phyloP scores from a whole-genome alignment of 2,113 vertebrate genomes.

The Podilymbus podiceps region DNA sequence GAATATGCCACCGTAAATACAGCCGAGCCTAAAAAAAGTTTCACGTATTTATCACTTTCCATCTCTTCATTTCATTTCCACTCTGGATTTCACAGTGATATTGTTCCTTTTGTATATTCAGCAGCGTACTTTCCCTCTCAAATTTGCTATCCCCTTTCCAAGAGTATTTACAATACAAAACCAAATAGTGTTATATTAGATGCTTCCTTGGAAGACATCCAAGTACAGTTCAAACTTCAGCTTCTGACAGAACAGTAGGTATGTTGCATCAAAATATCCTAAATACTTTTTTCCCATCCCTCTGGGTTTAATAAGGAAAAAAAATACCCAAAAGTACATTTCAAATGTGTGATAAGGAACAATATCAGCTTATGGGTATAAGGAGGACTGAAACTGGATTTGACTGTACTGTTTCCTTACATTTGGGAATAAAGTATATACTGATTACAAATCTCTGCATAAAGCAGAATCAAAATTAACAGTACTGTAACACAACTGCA shows the following conservation, averaged over 20 bases:
- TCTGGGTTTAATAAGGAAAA: background rate
- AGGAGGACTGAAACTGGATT: background rate
- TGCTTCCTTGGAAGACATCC: background rate
- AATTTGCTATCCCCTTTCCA: background rate
- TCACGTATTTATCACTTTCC: background rate
- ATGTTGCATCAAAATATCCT: background rate
- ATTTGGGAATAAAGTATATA: background rate
- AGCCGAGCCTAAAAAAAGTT: background rate
- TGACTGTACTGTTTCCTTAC: background rate
- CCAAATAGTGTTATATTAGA: background rate
- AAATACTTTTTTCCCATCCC: background rate
- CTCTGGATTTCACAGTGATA: background rate
- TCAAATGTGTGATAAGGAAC: background rate
- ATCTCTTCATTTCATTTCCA: background rate
- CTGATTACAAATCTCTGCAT: background rate
- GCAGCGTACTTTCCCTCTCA: background rate
- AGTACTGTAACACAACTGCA: background rate
- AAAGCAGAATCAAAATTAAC: background rate
- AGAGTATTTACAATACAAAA: background rate
- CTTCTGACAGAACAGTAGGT: background rate
- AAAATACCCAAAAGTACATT: background rate
- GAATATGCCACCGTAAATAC: background rate
- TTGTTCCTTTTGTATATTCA: background rate
- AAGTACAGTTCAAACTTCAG: background rate
- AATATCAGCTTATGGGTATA: background rate